phyloP scores from a whole-genome alignment of 2,113 vertebrate genomes.

The Podarcis muralis region DNA sequence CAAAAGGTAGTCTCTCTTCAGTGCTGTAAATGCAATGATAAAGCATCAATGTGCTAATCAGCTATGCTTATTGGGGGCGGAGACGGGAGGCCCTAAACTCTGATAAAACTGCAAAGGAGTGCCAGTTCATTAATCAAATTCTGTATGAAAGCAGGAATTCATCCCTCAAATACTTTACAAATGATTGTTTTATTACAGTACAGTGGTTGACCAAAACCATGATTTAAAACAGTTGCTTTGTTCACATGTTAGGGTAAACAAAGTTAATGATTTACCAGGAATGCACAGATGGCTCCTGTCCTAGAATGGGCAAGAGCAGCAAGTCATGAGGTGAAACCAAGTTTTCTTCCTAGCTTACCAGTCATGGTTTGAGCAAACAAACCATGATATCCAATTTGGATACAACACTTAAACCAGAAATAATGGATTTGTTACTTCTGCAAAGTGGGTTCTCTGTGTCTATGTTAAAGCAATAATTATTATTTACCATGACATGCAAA shows the following conservation, averaged over 20 bases:
- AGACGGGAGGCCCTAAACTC: neutral
- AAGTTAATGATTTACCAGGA: neutral
- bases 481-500: too few relatives aligned
- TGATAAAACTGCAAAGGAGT: neutral
- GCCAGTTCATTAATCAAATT: neutral
- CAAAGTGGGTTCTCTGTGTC: neutral
- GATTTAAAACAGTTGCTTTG: neutral
- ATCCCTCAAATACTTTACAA: neutral
- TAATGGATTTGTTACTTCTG: neutral
- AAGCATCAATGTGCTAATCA: neutral
- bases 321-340: neutral
- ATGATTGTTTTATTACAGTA: neutral
- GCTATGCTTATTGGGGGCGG: constrained; percentile 32
- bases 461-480: too few relatives aligned
- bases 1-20: neutral
- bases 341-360: neutral
- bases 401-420: neutral
- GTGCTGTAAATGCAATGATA: neutral
- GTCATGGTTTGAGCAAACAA: neutral
- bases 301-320: neutral
- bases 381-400: neutral
- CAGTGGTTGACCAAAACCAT: neutral
- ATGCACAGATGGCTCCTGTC: neutral
- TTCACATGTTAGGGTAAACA: neutral
- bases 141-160: neutral